Base-by-base conservation (phyloP, 2,797 vertebrate species). In the Lepilemur ruficaudatus region DNA sequence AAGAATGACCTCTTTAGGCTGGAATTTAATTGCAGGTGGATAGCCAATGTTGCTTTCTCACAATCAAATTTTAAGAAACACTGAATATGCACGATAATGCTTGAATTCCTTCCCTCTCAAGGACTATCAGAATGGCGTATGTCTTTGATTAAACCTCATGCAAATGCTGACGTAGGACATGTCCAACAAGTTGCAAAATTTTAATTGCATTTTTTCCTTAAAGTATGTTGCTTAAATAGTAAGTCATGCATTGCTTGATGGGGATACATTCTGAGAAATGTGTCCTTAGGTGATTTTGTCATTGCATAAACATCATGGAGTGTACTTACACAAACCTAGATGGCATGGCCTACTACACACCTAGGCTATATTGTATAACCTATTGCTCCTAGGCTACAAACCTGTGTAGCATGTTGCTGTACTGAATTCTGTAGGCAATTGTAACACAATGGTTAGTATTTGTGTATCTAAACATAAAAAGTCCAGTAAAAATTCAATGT, bases 131-230 rank as follows among this genome's bases (percentile, higher is more conserved):
- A 76, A 81, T 65, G 75, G 28, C 70, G 35, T 63, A 14, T 96
- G 91, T 76, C 70, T 92, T 84, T 69, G 75, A 90, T 95, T 89
- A 97, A 55, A 28, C 11, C 30, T 92, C 13, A 48, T 78, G 78
- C 15, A 93, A 61, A 94, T 69, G 43, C 46, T 69, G 92, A 78
- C 81, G 67, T 43, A 80, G 81, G 52, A 67, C 35, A 70, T 25
- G 17, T 78, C 63, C 78, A 83, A 79, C 67, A 84, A 75, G 92
- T 81, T 87, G 78, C 87, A 81, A 96, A 84, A 50, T 65, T 87
- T 73, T 75, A 94, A 83, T 92, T 59, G 48, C 25, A 52, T 59
- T 67, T 72, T 92, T 82, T 22, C 50, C 15, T 94, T 91, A 35
- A 92, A 80, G 10, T 75, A 38, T 15, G 23, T 76, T 86, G 75